These are phyloP conservation scores for Coecobrya sp. DNA, from an alignment of 2,888 invertebrate genomes.

Conservation along the genomic window DNA sequence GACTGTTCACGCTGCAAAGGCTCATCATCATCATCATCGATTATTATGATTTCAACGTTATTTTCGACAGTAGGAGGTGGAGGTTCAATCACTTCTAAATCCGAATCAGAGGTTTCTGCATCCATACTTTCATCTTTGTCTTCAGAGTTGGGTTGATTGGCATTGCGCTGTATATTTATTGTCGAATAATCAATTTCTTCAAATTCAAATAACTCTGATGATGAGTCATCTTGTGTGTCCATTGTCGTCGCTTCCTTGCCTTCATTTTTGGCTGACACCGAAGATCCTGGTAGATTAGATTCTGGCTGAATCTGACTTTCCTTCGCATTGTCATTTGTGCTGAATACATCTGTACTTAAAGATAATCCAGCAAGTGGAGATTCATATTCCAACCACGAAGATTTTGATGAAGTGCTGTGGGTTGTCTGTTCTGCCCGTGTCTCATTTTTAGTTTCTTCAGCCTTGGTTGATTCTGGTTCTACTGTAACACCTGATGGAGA, in stretches of 20 bases:
- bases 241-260: neutral
- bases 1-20: neutral
- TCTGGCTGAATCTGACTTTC: neutral
- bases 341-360: neutral
- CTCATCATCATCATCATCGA: constrained; percentile 73
- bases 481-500: neutral
- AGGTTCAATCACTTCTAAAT: neutral
- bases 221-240: neutral
- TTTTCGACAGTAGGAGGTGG: neutral
- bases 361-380: constrained; percentile 43
- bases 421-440: neutral
- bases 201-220: neutral
- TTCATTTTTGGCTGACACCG: neutral
- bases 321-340: neutral
- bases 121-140: neutral
- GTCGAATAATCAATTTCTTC: constrained; percentile 13
- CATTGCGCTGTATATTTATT: neutral
- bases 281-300: too few species aligned
- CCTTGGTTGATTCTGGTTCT: neutral
- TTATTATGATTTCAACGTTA: constrained; percentile 68
- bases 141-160: neutral
- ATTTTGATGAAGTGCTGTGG: neutral
- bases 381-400: constrained; percentile 10
- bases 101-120: neutral
- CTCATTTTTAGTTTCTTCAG: neutral